Conservation (phyloP, 2,888 invertebrate genomes). For the Diaprepes abbreviatus region DNA sequence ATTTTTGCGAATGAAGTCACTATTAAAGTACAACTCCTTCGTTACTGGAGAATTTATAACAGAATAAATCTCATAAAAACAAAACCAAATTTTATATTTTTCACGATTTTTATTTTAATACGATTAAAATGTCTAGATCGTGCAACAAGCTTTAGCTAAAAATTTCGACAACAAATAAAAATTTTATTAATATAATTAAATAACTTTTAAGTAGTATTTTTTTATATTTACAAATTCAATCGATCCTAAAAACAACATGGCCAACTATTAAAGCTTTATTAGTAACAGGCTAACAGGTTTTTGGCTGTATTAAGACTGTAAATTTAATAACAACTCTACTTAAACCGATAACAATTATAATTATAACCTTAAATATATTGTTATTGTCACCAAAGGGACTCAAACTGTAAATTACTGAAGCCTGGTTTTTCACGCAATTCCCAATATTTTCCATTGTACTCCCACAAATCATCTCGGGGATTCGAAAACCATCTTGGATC, state of each 20-base stretch:
- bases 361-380: background rate
- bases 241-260: conserved; percentile 30
- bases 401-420: conserved; percentile 72
- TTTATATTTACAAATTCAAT: conserved; percentile 3
- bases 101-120: conserved; percentile 2
- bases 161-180: conserved; percentile 2
- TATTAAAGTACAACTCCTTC: too few species aligned
- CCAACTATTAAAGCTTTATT: conserved; percentile 45
- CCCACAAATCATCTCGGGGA: conserved; percentile 69
- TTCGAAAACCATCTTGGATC: conserved; percentile 73
- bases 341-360: conserved; percentile 16
- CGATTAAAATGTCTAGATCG: conserved; percentile 12
- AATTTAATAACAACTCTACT: conserved; percentile 26
- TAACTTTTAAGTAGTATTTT: conserved; percentile 6
- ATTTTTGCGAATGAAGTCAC: too few species aligned
- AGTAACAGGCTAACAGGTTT: conserved; percentile 25
- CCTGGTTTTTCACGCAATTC: conserved; percentile 76
- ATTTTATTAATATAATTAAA: conserved; percentile 23
- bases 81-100: too few species aligned
- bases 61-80: too few species aligned
- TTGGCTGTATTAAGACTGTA: conserved; percentile 10
- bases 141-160: conserved; percentile 14
- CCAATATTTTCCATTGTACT: conserved; percentile 84
- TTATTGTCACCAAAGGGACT: conserved; percentile 75
- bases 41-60: too few species aligned